phyloP scores from a whole-genome alignment of 2,113 vertebrate species.

The Nothocercus nigrocapillus region DNA sequence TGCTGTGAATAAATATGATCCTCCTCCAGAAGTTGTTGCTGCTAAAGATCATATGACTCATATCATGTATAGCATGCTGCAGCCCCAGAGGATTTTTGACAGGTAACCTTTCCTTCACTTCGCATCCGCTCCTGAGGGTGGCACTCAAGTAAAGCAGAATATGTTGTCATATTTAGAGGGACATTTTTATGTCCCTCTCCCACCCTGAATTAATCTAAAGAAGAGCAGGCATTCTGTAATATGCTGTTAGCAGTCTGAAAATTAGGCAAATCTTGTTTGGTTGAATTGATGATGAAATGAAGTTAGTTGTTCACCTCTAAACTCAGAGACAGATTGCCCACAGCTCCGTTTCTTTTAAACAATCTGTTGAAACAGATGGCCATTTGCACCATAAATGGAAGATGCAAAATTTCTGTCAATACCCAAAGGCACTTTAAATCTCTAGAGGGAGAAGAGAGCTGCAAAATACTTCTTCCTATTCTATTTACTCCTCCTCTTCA shows the following conservation, averaged over 20 bases:
- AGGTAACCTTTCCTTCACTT: slow-evolving; percentile 76
- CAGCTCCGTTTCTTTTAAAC: slow-evolving; percentile 42
- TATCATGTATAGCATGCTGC: slow-evolving; percentile 78
- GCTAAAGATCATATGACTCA: slow-evolving; percentile 88
- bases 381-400: slow-evolving; percentile 33
- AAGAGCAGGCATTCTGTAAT: neutral
- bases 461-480: neutral
- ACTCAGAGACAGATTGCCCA: slow-evolving; percentile 58
- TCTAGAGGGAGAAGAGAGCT: slow-evolving; percentile 23
- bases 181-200: neutral
- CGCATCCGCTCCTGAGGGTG: neutral
- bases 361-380: slow-evolving; percentile 75
- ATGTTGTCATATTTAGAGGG: neutral
- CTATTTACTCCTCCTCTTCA: neutral
- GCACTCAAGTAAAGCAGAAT: neutral
- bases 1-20: slow-evolving; percentile 86
- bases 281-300: neutral
- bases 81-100: slow-evolving; percentile 88
- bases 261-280: neutral
- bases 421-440: slow-evolving; percentile 42
- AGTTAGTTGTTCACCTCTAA: slow-evolving; percentile 56
- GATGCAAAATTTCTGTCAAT: slow-evolving; percentile 22
- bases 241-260: neutral
- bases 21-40: slow-evolving; percentile 88
- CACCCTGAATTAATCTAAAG: neutral